A percentile compares a stretch with the other conserved stretches of the same genome.
These are phyloP conservation scores for Jacana jacana DNA, from an alignment of 2,113 vertebrate genomes.

Conservation along the genomic window DNA sequence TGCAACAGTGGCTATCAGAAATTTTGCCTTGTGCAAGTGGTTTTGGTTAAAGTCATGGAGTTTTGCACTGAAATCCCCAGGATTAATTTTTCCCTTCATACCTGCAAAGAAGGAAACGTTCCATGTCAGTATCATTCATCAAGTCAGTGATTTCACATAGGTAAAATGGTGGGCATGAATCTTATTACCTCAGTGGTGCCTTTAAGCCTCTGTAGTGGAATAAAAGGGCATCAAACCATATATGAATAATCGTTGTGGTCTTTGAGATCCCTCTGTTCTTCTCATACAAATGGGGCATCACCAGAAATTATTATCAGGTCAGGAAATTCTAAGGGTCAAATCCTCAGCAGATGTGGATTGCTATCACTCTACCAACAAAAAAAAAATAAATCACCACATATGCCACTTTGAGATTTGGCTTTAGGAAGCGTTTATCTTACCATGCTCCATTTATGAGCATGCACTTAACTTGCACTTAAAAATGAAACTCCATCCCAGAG, in stretches of 20 bases:
- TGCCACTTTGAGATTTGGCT: not conserved
- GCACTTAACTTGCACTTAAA: not conserved
- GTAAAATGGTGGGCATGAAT: not conserved
- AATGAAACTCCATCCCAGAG: not conserved
- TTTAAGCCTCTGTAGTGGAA: not conserved
- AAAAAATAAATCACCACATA: not conserved
- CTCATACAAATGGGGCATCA: not conserved
- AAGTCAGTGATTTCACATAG: not conserved
- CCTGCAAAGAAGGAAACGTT: not conserved
- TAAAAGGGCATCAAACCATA: slow-evolving; percentile 1
- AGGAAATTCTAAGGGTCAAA: not conserved
- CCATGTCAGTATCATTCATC: not conserved
- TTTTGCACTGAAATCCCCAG: not conserved
- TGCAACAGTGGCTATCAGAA: not conserved
- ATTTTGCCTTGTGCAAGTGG: accelerated
- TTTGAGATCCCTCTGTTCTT: not conserved
- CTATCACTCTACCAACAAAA: not conserved
- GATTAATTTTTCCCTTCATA: not conserved
- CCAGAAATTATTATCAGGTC: not conserved
- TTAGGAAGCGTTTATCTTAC: not conserved
- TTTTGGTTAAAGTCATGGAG: not conserved
- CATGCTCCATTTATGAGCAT: not conserved
- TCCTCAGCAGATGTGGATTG: not conserved
- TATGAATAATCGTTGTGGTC: not conserved
- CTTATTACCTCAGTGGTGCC: not conserved